Evolutionary conservation across 2,113 vertebrate species (phyloP), one percentile per base, ranked within the genome.

Genomic region (Tachysurus fulvidraco): DNA sequence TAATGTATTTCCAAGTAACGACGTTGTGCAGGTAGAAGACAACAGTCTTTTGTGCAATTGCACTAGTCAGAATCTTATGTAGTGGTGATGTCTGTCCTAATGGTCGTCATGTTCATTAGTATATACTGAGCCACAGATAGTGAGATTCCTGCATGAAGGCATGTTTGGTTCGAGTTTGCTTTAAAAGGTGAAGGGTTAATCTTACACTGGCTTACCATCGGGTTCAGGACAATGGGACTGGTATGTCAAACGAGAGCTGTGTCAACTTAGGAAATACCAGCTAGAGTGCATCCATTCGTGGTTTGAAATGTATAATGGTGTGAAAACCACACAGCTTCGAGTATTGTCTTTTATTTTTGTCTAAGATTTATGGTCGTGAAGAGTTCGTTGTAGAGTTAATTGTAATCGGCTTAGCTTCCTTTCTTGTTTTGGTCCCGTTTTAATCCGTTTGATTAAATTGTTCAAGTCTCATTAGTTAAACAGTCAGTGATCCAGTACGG

Each of bases 231-330:
- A 89, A 89, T 84, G 76, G 74, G 1, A 9, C 17, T 67, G 55
- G 23, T 11, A 30, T 55, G 23, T 87, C 44, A 81, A 86, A 74
- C 85, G 41, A 85, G 67, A 65, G 54, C 59, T 60, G 14, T 74
- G 85, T 76, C 67, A 79, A 65, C 44, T 62, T 81, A n/a, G 62
- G 84, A 89, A 85, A 87, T 85, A 60, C 81, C 86, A 89, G 78
- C 60, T 73, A 69, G n/a, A 62, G 76, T n/a, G 41, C 76, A 28
- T 84, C 82, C 25, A 25, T 76, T 74, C 85, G 64, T 25, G 52
- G 54, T 30, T 80, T 54, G 28, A 16, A 83, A 65, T 60, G 52
- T 78, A 74, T 59, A 83, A 60, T 60, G 46, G 59, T 73, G n/a
- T 23, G 62, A 84, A 69, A 67, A 59, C 41, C 0, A 10, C 30